Percentiles rank a stretch among this genome's conserved stretches.
phyloP scores from a whole-genome alignment of 2,888 invertebrate species.

The Thalpophila matura region DNA sequence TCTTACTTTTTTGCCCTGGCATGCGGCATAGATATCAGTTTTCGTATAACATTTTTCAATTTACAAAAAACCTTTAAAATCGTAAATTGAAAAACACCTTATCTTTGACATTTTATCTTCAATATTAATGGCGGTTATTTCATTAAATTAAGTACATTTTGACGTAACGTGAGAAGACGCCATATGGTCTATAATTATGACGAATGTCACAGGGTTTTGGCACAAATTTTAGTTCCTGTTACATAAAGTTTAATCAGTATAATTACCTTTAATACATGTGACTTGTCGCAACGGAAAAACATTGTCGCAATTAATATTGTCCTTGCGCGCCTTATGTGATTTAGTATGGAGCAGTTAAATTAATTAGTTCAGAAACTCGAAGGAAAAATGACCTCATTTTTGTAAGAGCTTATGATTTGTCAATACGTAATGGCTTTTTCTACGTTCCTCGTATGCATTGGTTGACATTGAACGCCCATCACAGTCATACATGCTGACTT shows the following conservation, averaged over 20 bases:
- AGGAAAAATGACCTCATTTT: conserved; percentile 16
- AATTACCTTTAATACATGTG: conserved; percentile 14
- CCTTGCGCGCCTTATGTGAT: conserved; percentile 12
- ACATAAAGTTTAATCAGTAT: conserved; percentile 3
- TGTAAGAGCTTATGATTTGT: conserved; percentile 6
- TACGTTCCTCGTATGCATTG: not conserved
- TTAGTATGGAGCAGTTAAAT: conserved; percentile 14
- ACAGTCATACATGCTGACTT: conserved; percentile 2
- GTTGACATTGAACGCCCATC: not conserved
- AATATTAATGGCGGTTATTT: conserved; percentile 42
- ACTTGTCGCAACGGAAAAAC: conserved; percentile 14
- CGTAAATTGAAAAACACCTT: conserved; percentile 29
- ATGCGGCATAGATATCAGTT: conserved; percentile 16
- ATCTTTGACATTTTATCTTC: conserved; percentile 59
- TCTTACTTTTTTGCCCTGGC: conserved; percentile 26
- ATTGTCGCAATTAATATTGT: conserved; percentile 18
- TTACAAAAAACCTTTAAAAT: conserved; percentile 5
- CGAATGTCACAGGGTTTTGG: conserved; percentile 41
- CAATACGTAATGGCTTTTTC: not conserved
- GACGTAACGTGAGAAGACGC: conserved; percentile 55
- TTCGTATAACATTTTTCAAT: conserved; percentile 16
- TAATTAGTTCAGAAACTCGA: conserved; percentile 20
- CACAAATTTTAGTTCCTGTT: conserved; percentile 40
- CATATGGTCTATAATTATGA: conserved; percentile 33
- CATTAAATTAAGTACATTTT: conserved; percentile 29